Evolutionary conservation across 2,113 vertebrate species (phyloP).

Genomic region (Varanus salvator): DNA sequence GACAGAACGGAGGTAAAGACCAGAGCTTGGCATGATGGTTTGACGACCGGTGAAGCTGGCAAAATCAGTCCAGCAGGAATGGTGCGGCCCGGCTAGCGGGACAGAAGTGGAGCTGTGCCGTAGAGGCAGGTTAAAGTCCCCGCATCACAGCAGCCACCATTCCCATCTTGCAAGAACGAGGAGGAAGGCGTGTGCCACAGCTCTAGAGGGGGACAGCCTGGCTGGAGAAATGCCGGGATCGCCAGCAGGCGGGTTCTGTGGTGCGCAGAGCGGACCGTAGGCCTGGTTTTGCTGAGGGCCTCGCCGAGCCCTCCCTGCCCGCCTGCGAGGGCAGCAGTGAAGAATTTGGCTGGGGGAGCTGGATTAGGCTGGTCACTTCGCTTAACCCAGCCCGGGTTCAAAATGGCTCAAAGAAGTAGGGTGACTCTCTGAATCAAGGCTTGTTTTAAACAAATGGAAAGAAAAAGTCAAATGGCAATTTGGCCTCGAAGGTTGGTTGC

Average conservation of each 20-base stretch:
- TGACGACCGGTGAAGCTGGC: not conserved
- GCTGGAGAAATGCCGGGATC: not conserved
- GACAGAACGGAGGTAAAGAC: not conserved
- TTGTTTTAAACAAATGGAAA: constrained; percentile 88
- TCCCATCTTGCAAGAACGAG: not conserved
- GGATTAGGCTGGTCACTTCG: not conserved
- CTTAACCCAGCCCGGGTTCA: not conserved
- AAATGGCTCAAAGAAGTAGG: no score
- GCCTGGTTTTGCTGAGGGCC: not conserved
- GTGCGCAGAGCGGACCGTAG: not conserved
- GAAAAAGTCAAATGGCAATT: constrained; percentile 92
- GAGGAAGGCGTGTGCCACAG: not conserved
- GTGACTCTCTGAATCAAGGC: not conserved
- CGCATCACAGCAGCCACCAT: not conserved
- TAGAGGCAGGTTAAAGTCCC: not conserved
- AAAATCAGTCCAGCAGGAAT: not conserved
- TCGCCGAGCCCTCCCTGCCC: not conserved
- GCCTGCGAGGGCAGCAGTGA: not conserved
- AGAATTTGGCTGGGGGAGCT: not conserved
- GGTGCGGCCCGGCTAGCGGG: not conserved
- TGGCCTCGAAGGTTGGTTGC: constrained; percentile 85
- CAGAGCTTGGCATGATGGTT: no score
- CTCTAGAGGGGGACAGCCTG: no score
- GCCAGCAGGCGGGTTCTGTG: not conserved
- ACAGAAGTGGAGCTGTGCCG: not conserved